A percentile compares a stretch with the other conserved stretches of the same genome.
phyloP scores from a whole-genome alignment of 2,888 invertebrate genomes.

The Stictocephala bisonia region DNA sequence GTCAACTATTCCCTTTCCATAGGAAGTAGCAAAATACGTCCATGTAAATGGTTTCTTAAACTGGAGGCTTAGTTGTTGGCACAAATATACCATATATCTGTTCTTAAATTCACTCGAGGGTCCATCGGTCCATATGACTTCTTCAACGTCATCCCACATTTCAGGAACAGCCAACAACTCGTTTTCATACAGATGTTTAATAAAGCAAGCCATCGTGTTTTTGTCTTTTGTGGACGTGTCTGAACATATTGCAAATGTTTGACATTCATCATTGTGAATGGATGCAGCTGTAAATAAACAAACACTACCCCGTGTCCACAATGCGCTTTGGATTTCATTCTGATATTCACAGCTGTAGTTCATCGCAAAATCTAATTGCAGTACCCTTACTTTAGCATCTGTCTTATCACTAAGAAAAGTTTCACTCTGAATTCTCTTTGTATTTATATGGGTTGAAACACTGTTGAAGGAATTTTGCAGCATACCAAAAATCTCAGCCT shows the following conservation, averaged over 20 bases:
- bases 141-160: background rate
- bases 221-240: slow-evolving; percentile 2
- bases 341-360: background rate
- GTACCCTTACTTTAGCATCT: background rate
- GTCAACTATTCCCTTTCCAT: background rate
- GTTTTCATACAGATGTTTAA: background rate
- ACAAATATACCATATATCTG: background rate
- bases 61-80: background rate
- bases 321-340: background rate
- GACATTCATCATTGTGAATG: slow-evolving; percentile 1
- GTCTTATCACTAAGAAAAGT: background rate
- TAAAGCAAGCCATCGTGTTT: background rate
- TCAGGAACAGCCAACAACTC: background rate
- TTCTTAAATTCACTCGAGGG: background rate
- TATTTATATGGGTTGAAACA: background rate
- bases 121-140: background rate
- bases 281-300: background rate
- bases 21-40: background rate
- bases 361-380: background rate
- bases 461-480: background rate
- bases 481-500: background rate
- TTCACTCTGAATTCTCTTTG: background rate
- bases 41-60: background rate
- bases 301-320: background rate
- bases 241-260: slow-evolving; percentile 12